Evolutionary conservation across 2,797 vertebrate species (phyloP), one percentile per base, ranked within the genome.

Genomic region (Melanotaenia parkinsoni): DNA sequence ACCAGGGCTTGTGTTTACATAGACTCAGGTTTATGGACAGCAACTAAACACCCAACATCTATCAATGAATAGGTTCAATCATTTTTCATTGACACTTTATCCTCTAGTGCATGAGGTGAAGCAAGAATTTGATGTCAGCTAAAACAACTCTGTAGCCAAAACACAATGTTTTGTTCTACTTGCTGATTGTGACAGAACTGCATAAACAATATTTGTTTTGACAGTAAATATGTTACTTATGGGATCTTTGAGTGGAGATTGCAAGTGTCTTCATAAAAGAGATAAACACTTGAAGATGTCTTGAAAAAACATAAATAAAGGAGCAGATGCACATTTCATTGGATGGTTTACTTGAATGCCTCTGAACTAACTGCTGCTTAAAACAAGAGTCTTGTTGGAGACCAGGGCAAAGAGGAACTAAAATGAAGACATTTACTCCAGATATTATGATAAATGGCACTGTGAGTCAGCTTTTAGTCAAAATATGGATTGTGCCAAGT

Each of bases 51-150:
- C 18, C 5, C 43, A 45, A 32, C 65, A 63, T 30, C 13, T n/a
- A 63, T 54, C 63, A 45, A 18, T 32, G 10, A 22, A 47, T 47
- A 64, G 47, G 2, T 22, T 72, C 16, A 30, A 10, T 69, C 9
- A 56, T 68, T 61, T 33, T 69, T 51, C 65, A 77, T 22, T 53
- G 37, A 56, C 22, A 58, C 3, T 67, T 69, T 43, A 58, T 50
- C 50, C 20, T 66, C 33, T 53, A 30, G 9, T 38, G 18, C 24
- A 54, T 13, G 24, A 63, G 13, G 59, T 64, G 58, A 32, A 58
- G 33, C 56, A 70, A 24, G 38, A 54, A 67, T 58, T 16, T 58
- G 60, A 45, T 18, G 10, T 54, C 5, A 28, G 20, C 18, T 26
- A 18, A 57, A 30, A 56, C 65, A 2, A 50, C 24, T 32, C 2